Percentiles rank a stretch among this genome's conserved stretches.
phyloP scores from a whole-genome alignment of 2,797 vertebrate genomes.

The Liasis olivaceus region DNA sequence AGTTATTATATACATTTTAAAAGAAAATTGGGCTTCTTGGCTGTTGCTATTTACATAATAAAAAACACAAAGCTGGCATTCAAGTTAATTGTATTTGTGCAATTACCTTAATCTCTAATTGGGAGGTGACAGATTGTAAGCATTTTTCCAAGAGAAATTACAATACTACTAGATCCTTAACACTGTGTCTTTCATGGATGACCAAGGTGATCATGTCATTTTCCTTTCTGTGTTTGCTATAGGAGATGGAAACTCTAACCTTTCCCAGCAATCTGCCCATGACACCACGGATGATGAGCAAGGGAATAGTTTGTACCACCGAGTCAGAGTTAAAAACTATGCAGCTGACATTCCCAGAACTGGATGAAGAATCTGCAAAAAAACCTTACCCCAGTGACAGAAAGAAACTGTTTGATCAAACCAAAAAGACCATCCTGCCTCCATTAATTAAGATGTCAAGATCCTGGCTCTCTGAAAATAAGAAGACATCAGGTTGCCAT shows the following conservation, averaged over 20 bases:
- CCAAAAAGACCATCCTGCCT: conserved; percentile 48
- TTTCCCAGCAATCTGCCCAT: conserved; percentile 45
- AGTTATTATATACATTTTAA: not conserved
- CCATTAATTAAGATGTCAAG: conserved; percentile 50
- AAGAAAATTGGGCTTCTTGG: not conserved
- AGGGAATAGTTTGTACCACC: not conserved
- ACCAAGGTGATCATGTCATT: not conserved
- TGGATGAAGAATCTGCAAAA: conserved; percentile 4
- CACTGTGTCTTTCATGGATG: not conserved
- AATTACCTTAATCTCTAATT: not conserved
- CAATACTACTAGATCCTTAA: not conserved
- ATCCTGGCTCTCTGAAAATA: conserved; percentile 34
- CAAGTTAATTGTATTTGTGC: not conserved
- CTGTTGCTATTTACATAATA: not conserved
- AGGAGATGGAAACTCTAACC: conserved; percentile 61
- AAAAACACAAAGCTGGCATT: not conserved
- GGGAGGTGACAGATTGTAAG: not conserved
- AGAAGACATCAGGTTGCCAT: conserved; percentile 27
- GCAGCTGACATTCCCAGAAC: conserved; percentile 37
- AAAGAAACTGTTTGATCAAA: conserved; percentile 27
- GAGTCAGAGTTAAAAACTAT: conserved; percentile 40
- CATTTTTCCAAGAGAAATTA: not conserved
- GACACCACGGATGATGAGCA: conserved; percentile 50
- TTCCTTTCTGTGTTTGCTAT: not conserved
- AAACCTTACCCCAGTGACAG: not conserved